A percentile compares a stretch with the other conserved stretches of the same genome.
These are phyloP conservation scores for Conops quadrifasciatus DNA, from an alignment of 2,888 invertebrate genomes.

Conservation along the genomic window DNA sequence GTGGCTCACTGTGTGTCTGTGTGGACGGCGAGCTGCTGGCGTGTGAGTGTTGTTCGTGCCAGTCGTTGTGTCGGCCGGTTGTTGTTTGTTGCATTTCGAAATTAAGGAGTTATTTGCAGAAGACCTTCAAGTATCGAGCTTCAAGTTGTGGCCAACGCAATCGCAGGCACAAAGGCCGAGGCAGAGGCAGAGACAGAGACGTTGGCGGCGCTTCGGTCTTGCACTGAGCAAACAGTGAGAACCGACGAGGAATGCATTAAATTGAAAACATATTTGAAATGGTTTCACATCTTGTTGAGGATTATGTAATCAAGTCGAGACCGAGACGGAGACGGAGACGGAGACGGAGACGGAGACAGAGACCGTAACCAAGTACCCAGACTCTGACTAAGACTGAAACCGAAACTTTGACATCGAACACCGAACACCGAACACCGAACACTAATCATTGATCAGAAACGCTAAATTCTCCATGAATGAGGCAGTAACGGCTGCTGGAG, in stretches of 20 bases:
- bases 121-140: background rate
- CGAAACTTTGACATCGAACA: too few relatives aligned
- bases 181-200: background rate
- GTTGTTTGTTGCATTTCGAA: slow-evolving; percentile 20
- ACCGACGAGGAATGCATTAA: slow-evolving; percentile 11
- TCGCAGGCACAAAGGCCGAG: background rate
- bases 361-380: too few relatives aligned
- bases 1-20: background rate
- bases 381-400: too few relatives aligned
- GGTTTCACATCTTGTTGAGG: slow-evolving; percentile 24
- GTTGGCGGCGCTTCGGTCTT: background rate
- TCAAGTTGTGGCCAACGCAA: background rate
- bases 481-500: too few relatives aligned
- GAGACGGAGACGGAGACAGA: too few relatives aligned
- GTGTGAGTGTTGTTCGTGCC: slow-evolving; percentile 11
- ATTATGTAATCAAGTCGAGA: slow-evolving; percentile 24
- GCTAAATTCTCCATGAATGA: background rate
- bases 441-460: background rate
- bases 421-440: background rate
- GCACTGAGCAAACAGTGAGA: slow-evolving; percentile 22
- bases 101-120: slow-evolving; percentile 18
- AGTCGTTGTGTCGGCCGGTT: slow-evolving; percentile 17
- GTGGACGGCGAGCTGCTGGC: slow-evolving; percentile 4
- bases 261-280: slow-evolving; percentile 23
- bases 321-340: slow-evolving; percentile 6